phyloP scores from a whole-genome alignment of 1,140 invertebrate genomes.

The Brachionus sp. region DNA sequence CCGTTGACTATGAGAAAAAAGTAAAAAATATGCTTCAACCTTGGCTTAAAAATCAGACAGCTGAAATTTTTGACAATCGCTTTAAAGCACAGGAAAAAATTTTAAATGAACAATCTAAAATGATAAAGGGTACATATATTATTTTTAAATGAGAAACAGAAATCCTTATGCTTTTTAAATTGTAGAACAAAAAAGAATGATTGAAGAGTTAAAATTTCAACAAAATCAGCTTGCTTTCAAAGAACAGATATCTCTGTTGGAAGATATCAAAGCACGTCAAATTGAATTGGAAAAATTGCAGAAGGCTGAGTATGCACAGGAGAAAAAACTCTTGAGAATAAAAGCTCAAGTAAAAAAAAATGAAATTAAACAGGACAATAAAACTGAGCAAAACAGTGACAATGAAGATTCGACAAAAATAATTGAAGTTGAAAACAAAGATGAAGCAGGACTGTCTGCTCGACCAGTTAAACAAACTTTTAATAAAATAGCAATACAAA shows the following conservation, averaged over 20 bases:
- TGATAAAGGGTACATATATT: constrained; percentile 38
- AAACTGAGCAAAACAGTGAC: not conserved
- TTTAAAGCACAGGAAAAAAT: constrained; percentile 55
- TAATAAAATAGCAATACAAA: constrained; percentile 49
- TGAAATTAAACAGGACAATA: not conserved
- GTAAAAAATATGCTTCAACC: constrained; percentile 47
- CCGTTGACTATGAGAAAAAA: constrained; percentile 11
- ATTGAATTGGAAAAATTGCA: constrained; percentile 24
- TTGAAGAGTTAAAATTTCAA: constrained; percentile 54
- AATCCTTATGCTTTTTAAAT: not conserved
- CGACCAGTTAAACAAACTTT: not conserved
- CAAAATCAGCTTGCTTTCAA: constrained; percentile 50
- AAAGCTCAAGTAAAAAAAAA: not conserved
- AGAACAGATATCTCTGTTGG: constrained; percentile 48
- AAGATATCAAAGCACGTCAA: constrained; percentile 42
- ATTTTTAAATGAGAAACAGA: not conserved
- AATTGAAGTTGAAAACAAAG: not conserved
- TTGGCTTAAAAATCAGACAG: constrained; percentile 48
- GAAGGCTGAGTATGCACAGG: constrained; percentile 7
- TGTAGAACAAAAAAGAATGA: constrained; percentile 54
- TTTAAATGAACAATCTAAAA: constrained; percentile 31
- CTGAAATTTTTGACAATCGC: constrained; percentile 55
- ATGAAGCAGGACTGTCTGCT: not conserved
- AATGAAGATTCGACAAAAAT: not conserved
- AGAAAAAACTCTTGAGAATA: constrained; percentile 22